Evolutionary conservation across 2,113 vertebrate genomes (phyloP), one percentile per base, ranked within the genome.

Genomic region (Paracanthobrama guichenoti): DNA sequence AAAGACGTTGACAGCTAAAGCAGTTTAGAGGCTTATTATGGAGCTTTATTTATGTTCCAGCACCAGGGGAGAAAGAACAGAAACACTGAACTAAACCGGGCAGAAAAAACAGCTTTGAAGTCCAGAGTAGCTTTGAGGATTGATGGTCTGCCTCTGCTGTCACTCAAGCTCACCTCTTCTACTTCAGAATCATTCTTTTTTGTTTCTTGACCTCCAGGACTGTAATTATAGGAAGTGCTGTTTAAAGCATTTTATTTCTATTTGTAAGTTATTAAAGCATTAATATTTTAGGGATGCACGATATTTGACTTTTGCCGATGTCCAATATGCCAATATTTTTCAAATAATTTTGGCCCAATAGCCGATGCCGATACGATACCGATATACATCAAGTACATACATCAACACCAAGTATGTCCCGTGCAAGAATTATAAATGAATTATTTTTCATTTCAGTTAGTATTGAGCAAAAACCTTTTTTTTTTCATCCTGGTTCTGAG

Each of bases 1-100:
- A 92, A 93, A 93, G 94, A 94, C 89, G 93, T 90, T 95, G 94
- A 95, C 94, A 94, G 94, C 92, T 94, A 94, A 93, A 94, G 92
- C 93, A 92, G 92, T 92, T 92, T 89, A 88, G 89, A 88, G 92
- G 93, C 91, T 93, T 92, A 93, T 94, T 94, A 93, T 91, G 85
- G 89, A 91, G 81, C 91, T 93, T 94, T 94, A 94, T 95, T 95
- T 94, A 94, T 95, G 93, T 93, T 94, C 89, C 90, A 90, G 91
- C 89, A 87, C 84, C 87, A 89, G 91, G 90, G 92, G 90, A 93
- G 87, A 91, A 91, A 90, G 92, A 91, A 92, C 92, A 91, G 92
- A 92, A 94, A 91, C 90, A 89, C 88, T 91, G 90, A 91, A 89
- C 90, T 85, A 87, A 88, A 88, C 92, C 87, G 90, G 89, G 91